Evolutionary conservation across 2,888 invertebrate species (phyloP).

Genomic region (Phoronis australis): DNA sequence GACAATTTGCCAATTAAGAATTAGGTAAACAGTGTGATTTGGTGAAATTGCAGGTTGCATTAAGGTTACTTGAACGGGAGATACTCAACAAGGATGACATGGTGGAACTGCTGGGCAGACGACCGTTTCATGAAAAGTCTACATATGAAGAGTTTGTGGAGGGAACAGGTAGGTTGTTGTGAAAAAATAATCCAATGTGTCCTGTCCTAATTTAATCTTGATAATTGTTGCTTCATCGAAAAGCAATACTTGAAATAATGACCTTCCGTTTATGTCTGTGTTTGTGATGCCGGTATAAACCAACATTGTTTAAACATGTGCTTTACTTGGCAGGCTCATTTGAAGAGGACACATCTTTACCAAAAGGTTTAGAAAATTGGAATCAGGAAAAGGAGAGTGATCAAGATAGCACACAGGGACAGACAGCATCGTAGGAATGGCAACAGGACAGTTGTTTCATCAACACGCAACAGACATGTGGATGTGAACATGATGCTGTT

Average conservation of each 20-base stretch:
- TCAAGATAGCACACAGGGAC: slow-evolving; percentile 9
- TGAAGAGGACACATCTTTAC: slow-evolving; percentile 91
- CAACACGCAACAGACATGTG: no score
- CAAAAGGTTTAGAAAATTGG: slow-evolving; percentile 94
- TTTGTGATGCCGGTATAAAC: no score
- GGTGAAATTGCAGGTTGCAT: slow-evolving; percentile 69
- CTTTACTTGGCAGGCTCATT: slow-evolving; percentile 68
- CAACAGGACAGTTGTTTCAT: neutral
- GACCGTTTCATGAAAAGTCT: slow-evolving; percentile 97
- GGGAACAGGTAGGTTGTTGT: slow-evolving; percentile 49
- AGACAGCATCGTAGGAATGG: neutral
- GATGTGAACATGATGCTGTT: no score
- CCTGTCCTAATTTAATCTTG: no score
- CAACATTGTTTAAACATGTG: neutral
- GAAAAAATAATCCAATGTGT: no score
- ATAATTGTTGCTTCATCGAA: no score
- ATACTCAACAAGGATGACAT: slow-evolving; percentile 93
- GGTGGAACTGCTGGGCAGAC: slow-evolving; percentile 87
- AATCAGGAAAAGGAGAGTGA: slow-evolving; percentile 57
- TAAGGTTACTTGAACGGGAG: slow-evolving; percentile 86
- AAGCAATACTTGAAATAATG: no score
- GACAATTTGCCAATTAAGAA: no score
- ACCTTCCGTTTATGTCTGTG: neutral
- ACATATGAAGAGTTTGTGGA: slow-evolving; percentile 99
- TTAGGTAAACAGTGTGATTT: neutral